Evolutionary conservation across 1,140 invertebrate species (phyloP).

Genomic region (Heliconius nattereri): DNA sequence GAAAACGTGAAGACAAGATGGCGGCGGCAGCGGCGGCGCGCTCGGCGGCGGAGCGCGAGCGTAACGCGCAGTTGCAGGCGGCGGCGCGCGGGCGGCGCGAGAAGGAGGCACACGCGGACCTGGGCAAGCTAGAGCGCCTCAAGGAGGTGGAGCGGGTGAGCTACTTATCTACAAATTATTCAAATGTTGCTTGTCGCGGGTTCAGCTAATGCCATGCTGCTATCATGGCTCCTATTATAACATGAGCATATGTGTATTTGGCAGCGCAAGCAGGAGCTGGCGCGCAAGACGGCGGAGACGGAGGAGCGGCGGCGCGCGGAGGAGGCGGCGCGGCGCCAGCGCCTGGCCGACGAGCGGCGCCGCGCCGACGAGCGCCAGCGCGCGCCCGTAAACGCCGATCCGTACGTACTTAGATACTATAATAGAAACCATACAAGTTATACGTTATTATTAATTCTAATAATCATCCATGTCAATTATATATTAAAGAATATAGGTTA

Average conservation of each 20-base stretch:
- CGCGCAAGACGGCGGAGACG: conserved; percentile 64
- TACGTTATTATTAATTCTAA: too few relatives aligned
- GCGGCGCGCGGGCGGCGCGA: conserved; percentile 49
- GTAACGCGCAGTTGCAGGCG: conserved; percentile 44
- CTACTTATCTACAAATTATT: too few relatives aligned
- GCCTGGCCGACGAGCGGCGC: conserved; percentile 57
- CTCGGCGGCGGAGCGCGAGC: conserved; percentile 51
- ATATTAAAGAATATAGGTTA: too few relatives aligned
- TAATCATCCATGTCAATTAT: too few relatives aligned
- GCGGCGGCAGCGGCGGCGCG: conserved; percentile 65
- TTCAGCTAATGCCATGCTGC: too few relatives aligned
- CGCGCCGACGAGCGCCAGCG: conserved; percentile 49
- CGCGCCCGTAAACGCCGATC: conserved; percentile 57
- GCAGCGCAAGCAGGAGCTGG: conserved; percentile 66
- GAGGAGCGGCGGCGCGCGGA: conserved; percentile 61
- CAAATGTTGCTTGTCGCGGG: too few relatives aligned
- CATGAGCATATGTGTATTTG: not conserved
- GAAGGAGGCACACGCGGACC: conserved; percentile 58
- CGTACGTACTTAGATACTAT: conserved; percentile 46
- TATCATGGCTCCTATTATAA: too few relatives aligned
- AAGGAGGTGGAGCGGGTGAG: conserved; percentile 55
- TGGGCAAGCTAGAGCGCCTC: conserved; percentile 51
- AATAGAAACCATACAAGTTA: too few relatives aligned
- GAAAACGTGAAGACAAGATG: conserved; percentile 74
- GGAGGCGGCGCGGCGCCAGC: conserved; percentile 53